Evolutionary conservation across 2,888 invertebrate genomes (phyloP).

Genomic region (Alitta virens): DNA sequence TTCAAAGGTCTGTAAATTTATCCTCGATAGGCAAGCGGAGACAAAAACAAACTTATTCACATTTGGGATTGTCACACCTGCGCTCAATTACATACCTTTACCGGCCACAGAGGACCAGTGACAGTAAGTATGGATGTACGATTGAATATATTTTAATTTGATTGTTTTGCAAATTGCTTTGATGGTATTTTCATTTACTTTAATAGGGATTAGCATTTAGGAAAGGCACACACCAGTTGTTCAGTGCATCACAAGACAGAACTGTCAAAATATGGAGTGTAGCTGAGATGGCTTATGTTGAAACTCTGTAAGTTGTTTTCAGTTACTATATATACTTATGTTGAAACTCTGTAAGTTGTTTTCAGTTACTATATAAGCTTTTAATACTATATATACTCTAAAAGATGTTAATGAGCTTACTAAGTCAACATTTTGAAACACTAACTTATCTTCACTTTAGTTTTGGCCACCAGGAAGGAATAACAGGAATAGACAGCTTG

Average conservation of each 20-base stretch:
- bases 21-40: constrained; percentile 71
- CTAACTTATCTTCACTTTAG: constrained; percentile 35
- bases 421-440: too few relatives aligned
- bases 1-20: constrained; percentile 20
- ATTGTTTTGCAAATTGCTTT: background rate
- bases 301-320: constrained; percentile 69
- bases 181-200: constrained; percentile 17
- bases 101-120: constrained; percentile 51
- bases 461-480: constrained; percentile 85
- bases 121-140: constrained; percentile 19
- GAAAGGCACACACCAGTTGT: constrained; percentile 80
- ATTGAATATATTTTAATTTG: background rate
- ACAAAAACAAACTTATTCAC: constrained; percentile 69
- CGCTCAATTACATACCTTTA: constrained; percentile 75
- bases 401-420: too few relatives aligned
- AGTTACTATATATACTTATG: constrained; percentile 64
- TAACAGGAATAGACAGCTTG: constrained; percentile 85
- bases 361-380: constrained; percentile 58
- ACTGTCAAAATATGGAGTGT: constrained; percentile 90
- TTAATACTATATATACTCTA: constrained; percentile 91
- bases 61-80: constrained; percentile 81
- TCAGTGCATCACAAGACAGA: constrained; percentile 60
- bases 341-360: constrained; percentile 76
- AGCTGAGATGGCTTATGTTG: constrained; percentile 93
- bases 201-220: constrained; percentile 78